These are phyloP conservation scores for Capra hircus DNA, from an alignment of 2,113 vertebrate genomes.

Conservation along the genomic window DNA sequence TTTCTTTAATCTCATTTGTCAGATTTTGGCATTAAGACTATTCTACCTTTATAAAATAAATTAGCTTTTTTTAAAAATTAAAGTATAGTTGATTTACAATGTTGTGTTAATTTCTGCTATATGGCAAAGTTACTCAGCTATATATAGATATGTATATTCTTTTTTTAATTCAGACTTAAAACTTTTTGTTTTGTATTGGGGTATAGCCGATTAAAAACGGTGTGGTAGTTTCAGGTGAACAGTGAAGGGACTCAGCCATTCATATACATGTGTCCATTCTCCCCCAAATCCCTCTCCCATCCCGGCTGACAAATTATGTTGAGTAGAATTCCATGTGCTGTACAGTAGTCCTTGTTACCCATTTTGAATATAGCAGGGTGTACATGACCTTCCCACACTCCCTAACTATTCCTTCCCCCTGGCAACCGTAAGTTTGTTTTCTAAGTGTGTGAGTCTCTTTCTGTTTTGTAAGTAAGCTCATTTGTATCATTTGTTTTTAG, in stretches of 20 bases:
- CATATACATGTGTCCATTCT: not conserved
- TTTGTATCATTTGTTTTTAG: not conserved
- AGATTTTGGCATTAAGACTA: slow-evolving; percentile 7
- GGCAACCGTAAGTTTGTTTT: not conserved
- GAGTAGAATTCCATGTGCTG: not conserved
- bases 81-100: not conserved
- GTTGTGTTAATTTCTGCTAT: not conserved
- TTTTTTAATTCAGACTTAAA: not conserved
- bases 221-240: not conserved
- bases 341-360: not conserved
- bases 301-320: not conserved
- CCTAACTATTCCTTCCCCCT: not conserved
- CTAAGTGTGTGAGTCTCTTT: not conserved
- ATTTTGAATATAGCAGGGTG: not conserved
- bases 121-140: not conserved
- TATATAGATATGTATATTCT: not conserved
- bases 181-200: not conserved
- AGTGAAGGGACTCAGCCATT: not conserved
- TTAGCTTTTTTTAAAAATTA: not conserved
- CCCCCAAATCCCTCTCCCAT: not conserved
- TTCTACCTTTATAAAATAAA: not conserved
- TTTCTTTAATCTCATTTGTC: not conserved
- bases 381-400: not conserved
- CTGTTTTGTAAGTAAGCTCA: not conserved
- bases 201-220: not conserved